Base-by-base conservation (phyloP, 1,140 invertebrate genomes). In the Trissolcus basalis region DNA sequence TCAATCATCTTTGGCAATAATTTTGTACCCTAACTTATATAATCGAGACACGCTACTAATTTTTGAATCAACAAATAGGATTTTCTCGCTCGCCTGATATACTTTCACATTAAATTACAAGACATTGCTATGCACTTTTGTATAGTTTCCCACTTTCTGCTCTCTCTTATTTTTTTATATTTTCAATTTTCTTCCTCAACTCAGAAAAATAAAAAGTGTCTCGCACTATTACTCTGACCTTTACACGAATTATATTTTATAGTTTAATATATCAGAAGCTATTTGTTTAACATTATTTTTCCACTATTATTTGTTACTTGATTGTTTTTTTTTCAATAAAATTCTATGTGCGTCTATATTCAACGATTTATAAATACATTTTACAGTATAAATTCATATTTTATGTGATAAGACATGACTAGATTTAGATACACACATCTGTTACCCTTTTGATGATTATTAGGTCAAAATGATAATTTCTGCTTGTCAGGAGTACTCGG, bases 1-100 rank as follows among this genome's bases (percentile, higher is more conserved):
- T 69, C 59, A 36, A 69, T 69, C 51, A 58, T 56, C 60, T 75
- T 75, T 75, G 72, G 59, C 72, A 49, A 64, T 75, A 63, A 69
- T 49, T 48, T 19, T 50, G 45, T 27, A 27, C 19, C 19, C 19
- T 27, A 58, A 51, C 9, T 63, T 47, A 75, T 45, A 61, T 74
- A 41, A n/a, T 43, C 51, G 44, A 68, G 51, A 70, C 19, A 68
- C 58, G 27, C 56, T 49, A 14, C 43, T 35, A 67, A 68, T 50
- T 75, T 45, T 43, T 15, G 41, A 58, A 47, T 68, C 50, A 27
- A 27, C 19, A 3, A 27, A 27, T 27, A 27, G 19, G 19, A 27
- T 27, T 70, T 70, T 33, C 44, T 50, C 50, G 41, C 64, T 53
- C 15, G 10, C n/a, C 35, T 48, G 43, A 54, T 54, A 64, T n/a